Evolutionary conservation across 2,888 invertebrate species (phyloP).

Genomic region (Polydrusus pterygomalis): DNA sequence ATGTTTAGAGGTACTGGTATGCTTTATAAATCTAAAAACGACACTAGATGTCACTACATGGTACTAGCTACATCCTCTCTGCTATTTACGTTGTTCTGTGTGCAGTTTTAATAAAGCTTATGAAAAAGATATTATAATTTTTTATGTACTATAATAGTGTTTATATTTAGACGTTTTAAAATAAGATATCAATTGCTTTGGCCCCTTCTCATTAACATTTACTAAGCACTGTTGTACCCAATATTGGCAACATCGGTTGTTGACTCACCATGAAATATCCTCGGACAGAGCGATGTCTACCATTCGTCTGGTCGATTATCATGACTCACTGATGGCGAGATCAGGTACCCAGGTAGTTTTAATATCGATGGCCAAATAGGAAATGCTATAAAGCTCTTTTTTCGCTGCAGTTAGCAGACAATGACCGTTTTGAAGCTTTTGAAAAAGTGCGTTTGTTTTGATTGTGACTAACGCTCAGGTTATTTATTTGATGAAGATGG

Average conservation of each 20-base stretch:
- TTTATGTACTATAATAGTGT: too few species aligned
- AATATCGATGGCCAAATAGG: slow-evolving; percentile 48
- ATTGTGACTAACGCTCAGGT: slow-evolving; percentile 38
- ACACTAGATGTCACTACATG: too few species aligned
- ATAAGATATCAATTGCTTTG: background rate
- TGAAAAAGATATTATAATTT: too few species aligned
- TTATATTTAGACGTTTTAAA: too few species aligned
- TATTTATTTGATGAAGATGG: slow-evolving; percentile 12
- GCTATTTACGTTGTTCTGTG: too few species aligned
- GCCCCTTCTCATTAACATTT: background rate
- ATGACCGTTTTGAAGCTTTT: slow-evolving; percentile 37
- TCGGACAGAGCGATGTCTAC: slow-evolving; percentile 43
- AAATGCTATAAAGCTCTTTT: slow-evolving; percentile 45
- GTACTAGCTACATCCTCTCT: too few species aligned
- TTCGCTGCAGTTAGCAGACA: slow-evolving; percentile 48
- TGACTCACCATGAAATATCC: slow-evolving; percentile 46
- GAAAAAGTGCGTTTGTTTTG: slow-evolving; percentile 31
- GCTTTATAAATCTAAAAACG: too few species aligned
- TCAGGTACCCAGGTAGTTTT: slow-evolving; percentile 46
- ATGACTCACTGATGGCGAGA: slow-evolving; percentile 49
- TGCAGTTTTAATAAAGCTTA: too few species aligned
- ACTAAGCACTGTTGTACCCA: slow-evolving; percentile 8
- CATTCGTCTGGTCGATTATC: slow-evolving; percentile 52
- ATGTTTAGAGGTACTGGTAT: too few species aligned
- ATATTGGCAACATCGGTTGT: slow-evolving; percentile 42